Evolutionary conservation across 2,888 invertebrate species (phyloP).

Genomic region (Chalcosyrphus nemorum): DNA sequence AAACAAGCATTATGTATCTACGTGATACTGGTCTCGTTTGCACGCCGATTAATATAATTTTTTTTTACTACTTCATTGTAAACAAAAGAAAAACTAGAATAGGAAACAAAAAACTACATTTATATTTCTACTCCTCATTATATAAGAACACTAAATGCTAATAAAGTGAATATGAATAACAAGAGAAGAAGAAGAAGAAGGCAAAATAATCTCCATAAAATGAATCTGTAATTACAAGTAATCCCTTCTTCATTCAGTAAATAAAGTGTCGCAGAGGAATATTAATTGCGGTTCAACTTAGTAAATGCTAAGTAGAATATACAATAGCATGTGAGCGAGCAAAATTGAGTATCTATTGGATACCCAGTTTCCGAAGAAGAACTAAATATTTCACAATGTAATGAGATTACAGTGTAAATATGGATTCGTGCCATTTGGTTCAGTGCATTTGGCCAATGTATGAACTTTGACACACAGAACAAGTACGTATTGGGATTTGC

Average conservation of each 20-base stretch:
- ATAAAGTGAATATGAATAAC: neutral
- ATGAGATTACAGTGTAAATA: conserved; percentile 52
- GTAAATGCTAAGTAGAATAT: neutral
- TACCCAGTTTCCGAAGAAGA: neutral
- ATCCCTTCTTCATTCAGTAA: conserved; percentile 16
- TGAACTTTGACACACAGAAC: conserved; percentile 1
- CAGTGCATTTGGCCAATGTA: conserved; percentile 42
- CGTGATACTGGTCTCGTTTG: conserved; percentile 25
- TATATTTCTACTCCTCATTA: neutral
- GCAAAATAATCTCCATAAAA: conserved; percentile 42
- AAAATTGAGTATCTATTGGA: neutral
- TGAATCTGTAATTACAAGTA: conserved; percentile 49
- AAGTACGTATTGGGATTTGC: conserved; percentile 10
- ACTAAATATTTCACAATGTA: conserved; percentile 17
- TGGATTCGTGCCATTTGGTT: conserved; percentile 46
- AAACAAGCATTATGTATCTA: conserved; percentile 26
- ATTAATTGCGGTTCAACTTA: neutral
- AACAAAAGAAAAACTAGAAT: neutral
- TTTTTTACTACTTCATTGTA: neutral
- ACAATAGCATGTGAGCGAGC: too few species aligned
- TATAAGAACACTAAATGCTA: conserved; percentile 26
- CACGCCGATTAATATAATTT: neutral
- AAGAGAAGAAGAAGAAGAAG: neutral
- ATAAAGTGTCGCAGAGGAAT: conserved; percentile 4
- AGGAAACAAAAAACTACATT: conserved; percentile 8